Evolutionary conservation across 2,888 invertebrate species (phyloP).

Genomic region (Clusia tigrina): DNA sequence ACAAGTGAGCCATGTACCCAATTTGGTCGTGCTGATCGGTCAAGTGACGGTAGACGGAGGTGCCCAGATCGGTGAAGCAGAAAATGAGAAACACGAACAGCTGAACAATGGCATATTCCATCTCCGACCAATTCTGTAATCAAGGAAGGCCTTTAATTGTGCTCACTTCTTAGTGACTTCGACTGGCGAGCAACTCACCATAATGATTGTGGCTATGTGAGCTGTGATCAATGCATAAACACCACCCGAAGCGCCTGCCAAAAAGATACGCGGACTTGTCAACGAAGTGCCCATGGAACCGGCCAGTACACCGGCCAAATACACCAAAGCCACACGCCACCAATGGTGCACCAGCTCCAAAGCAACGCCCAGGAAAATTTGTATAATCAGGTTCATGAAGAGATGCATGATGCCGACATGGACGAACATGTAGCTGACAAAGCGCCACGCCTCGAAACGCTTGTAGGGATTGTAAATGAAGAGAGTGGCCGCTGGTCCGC

Average conservation of each 20-base stretch:
- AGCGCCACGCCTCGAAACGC: constrained; percentile 91
- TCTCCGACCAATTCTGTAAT: constrained; percentile 91
- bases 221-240: constrained; percentile 94
- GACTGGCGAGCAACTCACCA: constrained; percentile 69
- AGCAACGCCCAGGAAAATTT: constrained; percentile 91
- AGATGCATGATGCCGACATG: constrained; percentile 92
- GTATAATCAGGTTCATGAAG: constrained; percentile 88
- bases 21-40: constrained; percentile 77
- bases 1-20: constrained; percentile 94
- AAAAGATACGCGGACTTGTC: constrained; percentile 78
- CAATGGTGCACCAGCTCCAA: constrained; percentile 96
- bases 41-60: constrained; percentile 89
- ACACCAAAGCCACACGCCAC: constrained; percentile 89
- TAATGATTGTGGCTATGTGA: constrained; percentile 89
- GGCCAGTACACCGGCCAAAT: constrained; percentile 83
- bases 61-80: constrained; percentile 84
- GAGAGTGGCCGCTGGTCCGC: constrained; percentile 81
- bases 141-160: constrained; percentile 47
- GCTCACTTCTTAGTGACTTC: neutral
- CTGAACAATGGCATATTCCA: constrained; percentile 91
- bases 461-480: constrained; percentile 90
- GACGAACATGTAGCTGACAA: constrained; percentile 93
- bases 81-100: constrained; percentile 83
- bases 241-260: constrained; percentile 95
- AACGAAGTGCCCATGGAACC: constrained; percentile 86